Base-by-base conservation (phyloP, 2,113 vertebrate species). In the Psephotus haematonotus region DNA sequence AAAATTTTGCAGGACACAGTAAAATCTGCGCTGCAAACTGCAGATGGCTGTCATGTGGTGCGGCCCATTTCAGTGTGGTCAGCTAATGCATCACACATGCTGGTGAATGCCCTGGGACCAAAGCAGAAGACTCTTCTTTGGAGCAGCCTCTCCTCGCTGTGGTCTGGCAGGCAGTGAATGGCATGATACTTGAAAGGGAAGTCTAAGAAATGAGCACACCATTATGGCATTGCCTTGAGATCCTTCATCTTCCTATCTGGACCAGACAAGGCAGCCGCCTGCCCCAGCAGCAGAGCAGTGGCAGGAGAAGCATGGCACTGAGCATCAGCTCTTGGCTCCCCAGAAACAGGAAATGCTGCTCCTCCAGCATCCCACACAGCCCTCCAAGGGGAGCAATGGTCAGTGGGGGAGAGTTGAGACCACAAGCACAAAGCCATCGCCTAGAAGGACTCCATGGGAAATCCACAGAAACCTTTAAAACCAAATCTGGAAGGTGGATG, bases 61-160 rank as follows among this genome's bases (percentile, higher is more conserved):
- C 75, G 57, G 96, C 90, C 86, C 82, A 75, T 75, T 93, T 93
- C 82, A 94, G 72, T 82, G 95, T 86, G 96, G 95, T 94, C 96
- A 96, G 82, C 92, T 96, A 96, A 97, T 84, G 86, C 2, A 29
- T 93, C 69, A 90, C 95, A 96, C 68, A 90, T 92, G 95, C 92
- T 71, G 50, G 24, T 31, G 69, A 88, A 90, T 0, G 0, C 64
- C 62, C 65, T 47, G 80, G 4, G 22, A 96, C 90, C 86, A 83
- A 60, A 86, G 90, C 93, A 90, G 82, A 97, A 91, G 71, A 64
- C 46, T 85, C 67, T 74, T 85, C 85, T 50, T 25, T 57, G 82
- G 85, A 93, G 88, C 91, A 95, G 92, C 80, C 50, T 96, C 88
- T 90, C 72, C 82, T 95, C 3, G 0, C 64, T 86, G 90, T 86